Evolutionary conservation across 2,888 invertebrate species (phyloP).

Genomic region (Ectobius pallidus): DNA sequence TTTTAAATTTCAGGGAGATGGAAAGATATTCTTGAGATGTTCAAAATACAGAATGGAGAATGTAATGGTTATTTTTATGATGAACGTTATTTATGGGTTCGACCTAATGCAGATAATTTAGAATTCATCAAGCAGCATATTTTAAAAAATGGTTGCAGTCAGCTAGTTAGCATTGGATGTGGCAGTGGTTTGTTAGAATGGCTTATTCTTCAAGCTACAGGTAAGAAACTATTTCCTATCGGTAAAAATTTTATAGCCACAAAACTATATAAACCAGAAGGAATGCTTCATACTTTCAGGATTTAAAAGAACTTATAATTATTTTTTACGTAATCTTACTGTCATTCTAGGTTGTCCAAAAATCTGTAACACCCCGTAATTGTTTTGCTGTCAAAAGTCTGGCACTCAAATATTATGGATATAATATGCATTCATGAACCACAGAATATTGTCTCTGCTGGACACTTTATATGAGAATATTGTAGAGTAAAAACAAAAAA

Average conservation of each 20-base stretch:
- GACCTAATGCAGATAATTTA: constrained; percentile 71
- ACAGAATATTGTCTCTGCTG: too few relatives aligned
- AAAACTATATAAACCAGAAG: background rate
- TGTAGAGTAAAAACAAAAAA: too few relatives aligned
- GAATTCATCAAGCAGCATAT: constrained; percentile 59
- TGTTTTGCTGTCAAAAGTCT: too few relatives aligned
- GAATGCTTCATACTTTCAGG: too few relatives aligned
- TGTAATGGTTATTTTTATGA: constrained; percentile 28
- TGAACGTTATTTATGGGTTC: constrained; percentile 66
- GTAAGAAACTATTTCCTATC: constrained; percentile 53
- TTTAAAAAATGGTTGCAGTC: constrained; percentile 53
- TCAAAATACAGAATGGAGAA: background rate
- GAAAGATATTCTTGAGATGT: constrained; percentile 18
- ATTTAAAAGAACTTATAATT: too few relatives aligned
- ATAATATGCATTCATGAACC: too few relatives aligned
- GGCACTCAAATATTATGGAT: too few relatives aligned
- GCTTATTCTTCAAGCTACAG: constrained; percentile 70
- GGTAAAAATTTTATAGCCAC: background rate
- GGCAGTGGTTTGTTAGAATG: constrained; percentile 84
- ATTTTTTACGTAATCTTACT: too few relatives aligned
- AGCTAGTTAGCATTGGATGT: constrained; percentile 75
- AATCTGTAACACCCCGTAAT: too few relatives aligned
- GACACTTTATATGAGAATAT: too few relatives aligned
- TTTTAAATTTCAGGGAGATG: constrained; percentile 27
- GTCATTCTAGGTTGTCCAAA: too few relatives aligned